Percentiles rank a stretch among this genome's conserved stretches.
Conservation (phyloP, 2,797 vertebrate genomes). For the Rachycentron canadum region DNA sequence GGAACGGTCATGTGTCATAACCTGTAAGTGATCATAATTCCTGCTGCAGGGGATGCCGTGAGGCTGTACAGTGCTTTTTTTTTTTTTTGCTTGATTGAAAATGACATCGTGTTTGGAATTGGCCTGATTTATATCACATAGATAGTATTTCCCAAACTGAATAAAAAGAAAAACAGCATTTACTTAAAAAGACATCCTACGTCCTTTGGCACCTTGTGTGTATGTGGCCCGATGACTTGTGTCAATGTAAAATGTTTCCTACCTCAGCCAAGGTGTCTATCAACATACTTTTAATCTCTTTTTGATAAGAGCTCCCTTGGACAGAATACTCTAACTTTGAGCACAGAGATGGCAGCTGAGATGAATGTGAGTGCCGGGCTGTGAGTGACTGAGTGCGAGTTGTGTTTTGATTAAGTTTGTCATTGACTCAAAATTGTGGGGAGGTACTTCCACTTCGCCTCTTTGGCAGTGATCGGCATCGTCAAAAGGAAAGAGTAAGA, state of each 20-base stretch:
- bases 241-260: slow-evolving; percentile 52
- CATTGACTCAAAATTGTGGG: slow-evolving; percentile 55
- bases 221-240: slow-evolving; percentile 21
- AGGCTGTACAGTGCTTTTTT: background rate
- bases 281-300: slow-evolving; percentile 59
- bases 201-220: slow-evolving; percentile 1
- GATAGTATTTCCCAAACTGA: background rate
- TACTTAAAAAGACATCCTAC: slow-evolving; percentile 8
- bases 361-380: slow-evolving; percentile 17
- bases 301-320: slow-evolving; percentile 54
- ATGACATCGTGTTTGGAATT: background rate
- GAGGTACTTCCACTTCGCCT: slow-evolving; percentile 40
- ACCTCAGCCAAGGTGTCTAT: slow-evolving; percentile 51
- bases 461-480: slow-evolving; percentile 28
- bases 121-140: background rate
- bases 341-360: slow-evolving; percentile 35
- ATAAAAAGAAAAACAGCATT: background rate
- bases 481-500: slow-evolving; percentile 40
- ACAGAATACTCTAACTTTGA: slow-evolving; percentile 54
- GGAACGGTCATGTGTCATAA: background rate
- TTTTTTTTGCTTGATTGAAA: background rate
- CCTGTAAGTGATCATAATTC: background rate
- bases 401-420: slow-evolving; percentile 66
- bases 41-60: background rate
- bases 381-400: background rate